Evolutionary conservation across 1,140 invertebrate species (phyloP), one percentile per base, ranked within the genome.

Genomic region (Achatina immaculata): DNA sequence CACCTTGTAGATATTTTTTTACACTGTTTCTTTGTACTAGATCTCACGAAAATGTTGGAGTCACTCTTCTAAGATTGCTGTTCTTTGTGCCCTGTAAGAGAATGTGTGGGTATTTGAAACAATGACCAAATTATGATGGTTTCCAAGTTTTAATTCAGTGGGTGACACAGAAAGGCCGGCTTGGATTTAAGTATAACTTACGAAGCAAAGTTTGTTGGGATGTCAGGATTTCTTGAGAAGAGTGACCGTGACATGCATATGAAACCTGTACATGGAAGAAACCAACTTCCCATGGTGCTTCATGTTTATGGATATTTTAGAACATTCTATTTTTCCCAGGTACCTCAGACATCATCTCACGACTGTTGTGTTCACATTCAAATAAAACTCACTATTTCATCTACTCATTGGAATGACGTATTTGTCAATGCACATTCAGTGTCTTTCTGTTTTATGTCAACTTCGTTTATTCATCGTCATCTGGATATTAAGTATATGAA

Each of bases 1-100:
- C 31, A 34, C 19, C 58, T 31, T 62, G 58, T 62, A 62, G 58
- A 62, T 62, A 62, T 62, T 62, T 62, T 62, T 34, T 28, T 62
- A 62, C 28, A 6, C 58, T 62, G 58, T 28, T 62, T 62, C 28
- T 21, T 3, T 28, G 31, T 31, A 4, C 58, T 34, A 31, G 58
- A 62, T 28, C 1, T 62, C 28, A 55, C 31, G n/a, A 19, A 31
- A 2, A 62, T 62, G n/a, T 62, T 62, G 3, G 9, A 19, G 58
- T 16, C 58, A 62, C 58, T 62, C n/a, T 2, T 62, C 6, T 62
- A 4, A 34, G 2, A 34, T 62, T n/a, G n/a, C n/a, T n/a, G n/a
- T n/a, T n/a, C n/a, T n/a, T n/a, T n/a, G n/a, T n/a, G n/a, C n/a
- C n/a, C n/a, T n/a, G n/a, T n/a, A n/a, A n/a, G n/a, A n/a, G n/a